Conservation (phyloP, 2,888 invertebrate species). For the Campaea margaritaria region DNA sequence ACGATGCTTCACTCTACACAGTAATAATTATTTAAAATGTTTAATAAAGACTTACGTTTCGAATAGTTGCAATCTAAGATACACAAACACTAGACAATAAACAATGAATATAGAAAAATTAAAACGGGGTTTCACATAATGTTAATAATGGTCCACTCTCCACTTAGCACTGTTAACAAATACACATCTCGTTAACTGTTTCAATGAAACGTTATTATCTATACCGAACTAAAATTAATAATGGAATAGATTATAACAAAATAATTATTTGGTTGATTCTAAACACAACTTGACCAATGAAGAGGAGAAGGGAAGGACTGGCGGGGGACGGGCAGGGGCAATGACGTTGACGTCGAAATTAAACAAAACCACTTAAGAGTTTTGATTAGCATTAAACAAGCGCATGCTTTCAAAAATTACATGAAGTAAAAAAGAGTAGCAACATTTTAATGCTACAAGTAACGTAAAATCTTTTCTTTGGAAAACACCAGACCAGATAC, state of each 20-base stretch:
- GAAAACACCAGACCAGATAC: too few relatives aligned
- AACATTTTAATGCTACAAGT: not conserved
- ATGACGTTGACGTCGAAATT: too few relatives aligned
- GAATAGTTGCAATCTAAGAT: slow-evolving; percentile 28
- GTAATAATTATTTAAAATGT: too few relatives aligned
- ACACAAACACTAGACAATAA: slow-evolving; percentile 37
- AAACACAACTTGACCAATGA: not conserved
- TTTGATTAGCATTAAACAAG: too few relatives aligned
- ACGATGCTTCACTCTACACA: too few relatives aligned
- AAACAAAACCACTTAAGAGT: too few relatives aligned
- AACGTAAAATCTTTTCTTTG: not conserved
- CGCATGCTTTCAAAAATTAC: not conserved
- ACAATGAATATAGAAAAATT: slow-evolving; percentile 3
- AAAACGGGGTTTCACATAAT: not conserved
- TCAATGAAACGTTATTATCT: slow-evolving; percentile 21
- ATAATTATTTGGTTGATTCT: not conserved
- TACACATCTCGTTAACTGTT: slow-evolving; percentile 19
- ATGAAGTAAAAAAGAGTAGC: not conserved
- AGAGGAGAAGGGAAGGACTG: not conserved
- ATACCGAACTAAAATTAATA: not conserved
- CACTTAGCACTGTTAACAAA: slow-evolving; percentile 25
- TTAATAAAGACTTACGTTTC: slow-evolving; percentile 44
- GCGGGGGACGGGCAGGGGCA: too few relatives aligned
- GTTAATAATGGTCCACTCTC: slow-evolving; percentile 8
- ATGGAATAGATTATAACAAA: not conserved